phyloP scores from a whole-genome alignment of 1,140 invertebrate species.

The Brachionus rubens region DNA sequence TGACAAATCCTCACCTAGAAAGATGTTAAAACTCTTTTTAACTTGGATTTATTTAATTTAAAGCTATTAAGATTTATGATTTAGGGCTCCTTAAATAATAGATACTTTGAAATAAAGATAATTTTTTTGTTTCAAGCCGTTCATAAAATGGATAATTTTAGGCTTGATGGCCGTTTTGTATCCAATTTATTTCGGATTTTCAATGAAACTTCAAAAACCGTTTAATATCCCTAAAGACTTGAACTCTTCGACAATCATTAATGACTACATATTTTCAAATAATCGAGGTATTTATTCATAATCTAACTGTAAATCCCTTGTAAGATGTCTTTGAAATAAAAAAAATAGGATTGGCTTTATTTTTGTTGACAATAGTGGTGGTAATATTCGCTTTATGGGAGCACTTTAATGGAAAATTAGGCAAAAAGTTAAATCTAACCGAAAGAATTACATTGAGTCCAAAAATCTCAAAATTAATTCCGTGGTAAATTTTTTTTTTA shows the following conservation, averaged over 20 bases:
- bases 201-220: slow-evolving; percentile 11
- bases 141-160: slow-evolving; percentile 14
- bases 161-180: background rate
- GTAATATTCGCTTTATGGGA: slow-evolving; percentile 11
- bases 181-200: slow-evolving; percentile 33
- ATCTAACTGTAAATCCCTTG: too few relatives aligned
- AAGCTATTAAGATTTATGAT: too few relatives aligned
- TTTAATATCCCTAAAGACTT: slow-evolving; percentile 4
- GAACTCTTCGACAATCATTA: slow-evolving; percentile 13
- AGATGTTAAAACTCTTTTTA: too few relatives aligned
- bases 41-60: too few relatives aligned
- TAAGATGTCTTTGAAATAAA: too few relatives aligned
- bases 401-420: background rate
- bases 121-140: background rate
- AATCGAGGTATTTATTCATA: background rate
- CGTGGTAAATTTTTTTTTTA: slow-evolving; percentile 18
- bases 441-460: background rate
- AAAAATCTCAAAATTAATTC: background rate
- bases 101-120: too few relatives aligned
- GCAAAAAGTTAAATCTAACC: background rate
- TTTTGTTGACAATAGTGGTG: slow-evolving; percentile 8
- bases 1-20: too few relatives aligned
- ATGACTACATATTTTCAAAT: slow-evolving; percentile 31
- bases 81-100: too few relatives aligned
- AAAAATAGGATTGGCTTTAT: background rate